phyloP scores from a whole-genome alignment of 2,888 invertebrate species.

The Formica aserva region DNA sequence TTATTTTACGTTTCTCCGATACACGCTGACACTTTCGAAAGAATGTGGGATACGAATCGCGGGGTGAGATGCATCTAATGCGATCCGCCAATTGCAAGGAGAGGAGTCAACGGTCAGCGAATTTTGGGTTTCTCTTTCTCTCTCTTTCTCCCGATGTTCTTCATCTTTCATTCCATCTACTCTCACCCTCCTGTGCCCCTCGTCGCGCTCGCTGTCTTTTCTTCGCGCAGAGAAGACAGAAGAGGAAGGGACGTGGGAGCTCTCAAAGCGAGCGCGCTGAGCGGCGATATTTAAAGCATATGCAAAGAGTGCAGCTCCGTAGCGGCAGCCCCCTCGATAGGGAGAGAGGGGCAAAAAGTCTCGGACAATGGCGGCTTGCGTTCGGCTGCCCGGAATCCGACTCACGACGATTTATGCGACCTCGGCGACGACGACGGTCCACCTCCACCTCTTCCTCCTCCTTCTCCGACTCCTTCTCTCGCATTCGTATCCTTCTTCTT shows the following conservation, averaged over 20 bases:
- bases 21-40: not conserved
- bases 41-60: conserved; percentile 37
- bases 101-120: conserved; percentile 46
- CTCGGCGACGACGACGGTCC: conserved; percentile 74
- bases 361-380: conserved; percentile 83
- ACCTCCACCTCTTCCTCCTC: conserved; percentile 64
- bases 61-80: conserved; percentile 49
- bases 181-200: conserved; percentile 37
- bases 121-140: conserved; percentile 53
- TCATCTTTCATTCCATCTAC: conserved; percentile 56
- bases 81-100: conserved; percentile 49
- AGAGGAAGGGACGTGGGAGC: conserved; percentile 59
- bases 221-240: conserved; percentile 46
- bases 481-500: conserved; percentile 46
- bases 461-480: conserved; percentile 45
- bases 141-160: conserved; percentile 57
- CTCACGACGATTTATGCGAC: conserved; percentile 84
- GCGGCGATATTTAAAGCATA: conserved; percentile 83
- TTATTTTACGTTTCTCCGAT: conserved; percentile 14
- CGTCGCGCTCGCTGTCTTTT: conserved; percentile 44
- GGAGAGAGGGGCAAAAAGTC: conserved; percentile 77
- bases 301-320: conserved; percentile 81
- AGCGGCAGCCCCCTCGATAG: conserved; percentile 61
- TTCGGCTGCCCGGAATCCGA: conserved; percentile 84
- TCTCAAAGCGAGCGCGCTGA: conserved; percentile 72